These are phyloP conservation scores for Malurus melanocephalus DNA, from an alignment of 2,113 vertebrate species.

Conservation along the genomic window DNA sequence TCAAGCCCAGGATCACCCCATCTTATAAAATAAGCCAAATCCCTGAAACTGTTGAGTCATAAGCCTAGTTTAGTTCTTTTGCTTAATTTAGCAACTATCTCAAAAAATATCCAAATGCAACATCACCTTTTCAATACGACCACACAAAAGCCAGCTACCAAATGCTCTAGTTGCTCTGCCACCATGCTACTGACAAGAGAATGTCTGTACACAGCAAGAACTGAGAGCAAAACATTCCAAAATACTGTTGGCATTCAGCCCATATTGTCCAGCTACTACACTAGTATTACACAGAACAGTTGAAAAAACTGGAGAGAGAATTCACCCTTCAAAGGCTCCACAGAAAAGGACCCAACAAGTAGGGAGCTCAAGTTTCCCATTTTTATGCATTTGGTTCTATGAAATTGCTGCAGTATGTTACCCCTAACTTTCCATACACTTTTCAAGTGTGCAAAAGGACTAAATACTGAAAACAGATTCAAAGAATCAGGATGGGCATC, in stretches of 20 bases:
- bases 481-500: not conserved
- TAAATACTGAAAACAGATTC: not conserved
- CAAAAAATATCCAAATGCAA: not conserved
- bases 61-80: not conserved
- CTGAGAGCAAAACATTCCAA: not conserved
- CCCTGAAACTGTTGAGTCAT: not conserved
- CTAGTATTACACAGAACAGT: not conserved
- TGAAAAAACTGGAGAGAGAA: not conserved
- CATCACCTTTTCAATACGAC: not conserved
- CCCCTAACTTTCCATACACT: not conserved
- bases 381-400: not conserved
- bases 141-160: not conserved
- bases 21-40: not conserved
- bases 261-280: not conserved
- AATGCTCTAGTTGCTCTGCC: not conserved
- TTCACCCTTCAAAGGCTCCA: not conserved
- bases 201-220: not conserved
- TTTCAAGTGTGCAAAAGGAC: not conserved
- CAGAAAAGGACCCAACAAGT: not conserved
- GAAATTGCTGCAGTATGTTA: not conserved
- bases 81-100: not conserved
- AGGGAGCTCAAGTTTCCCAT: not conserved
- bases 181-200: not conserved
- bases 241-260: not conserved
- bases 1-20: not conserved